A percentile compares a stretch with the other conserved stretches of the same genome.
Conservation (phyloP, 2,113 vertebrate genomes). For the Caretta caretta region DNA sequence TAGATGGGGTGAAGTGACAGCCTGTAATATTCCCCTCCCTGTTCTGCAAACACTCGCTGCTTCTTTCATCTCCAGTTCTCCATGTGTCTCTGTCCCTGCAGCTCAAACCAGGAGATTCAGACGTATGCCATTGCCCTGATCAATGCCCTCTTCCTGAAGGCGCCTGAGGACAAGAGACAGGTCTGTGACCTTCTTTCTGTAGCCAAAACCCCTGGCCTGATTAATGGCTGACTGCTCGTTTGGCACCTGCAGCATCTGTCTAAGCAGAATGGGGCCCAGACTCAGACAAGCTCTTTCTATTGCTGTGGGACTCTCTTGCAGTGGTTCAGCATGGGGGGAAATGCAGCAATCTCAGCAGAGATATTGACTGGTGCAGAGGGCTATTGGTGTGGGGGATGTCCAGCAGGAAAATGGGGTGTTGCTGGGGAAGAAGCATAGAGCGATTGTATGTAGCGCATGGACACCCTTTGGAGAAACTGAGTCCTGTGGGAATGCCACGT, state of each 20-base stretch:
- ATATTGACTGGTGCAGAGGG: background rate
- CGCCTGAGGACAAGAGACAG: conserved; percentile 97
- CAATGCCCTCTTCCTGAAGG: conserved; percentile 98
- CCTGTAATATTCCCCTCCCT: background rate
- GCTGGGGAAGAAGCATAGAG: conserved; percentile 5
- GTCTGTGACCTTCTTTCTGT: conserved; percentile 78
- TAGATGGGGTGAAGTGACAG: background rate
- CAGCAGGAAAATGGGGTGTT: conserved; percentile 7
- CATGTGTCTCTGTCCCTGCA: conserved; percentile 71
- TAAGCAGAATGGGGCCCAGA: background rate
- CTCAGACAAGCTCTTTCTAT: conserved; percentile 18
- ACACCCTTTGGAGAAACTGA: background rate
- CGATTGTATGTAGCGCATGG: background rate
- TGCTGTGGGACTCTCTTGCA: background rate
- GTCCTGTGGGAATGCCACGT: background rate
- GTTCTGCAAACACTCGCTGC: background rate
- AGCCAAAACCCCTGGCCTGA: background rate
- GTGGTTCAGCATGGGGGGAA: background rate
- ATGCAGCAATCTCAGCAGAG: background rate
- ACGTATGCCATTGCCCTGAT: conserved; percentile 98
- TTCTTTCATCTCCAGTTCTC: background rate
- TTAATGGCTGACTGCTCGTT: conserved; percentile 46
- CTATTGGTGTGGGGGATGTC: background rate
- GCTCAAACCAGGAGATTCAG: conserved; percentile 99
- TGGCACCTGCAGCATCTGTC: conserved; percentile 16